Base-by-base conservation (phyloP, 2,888 invertebrate species). In the Polydesmus complanatus region DNA sequence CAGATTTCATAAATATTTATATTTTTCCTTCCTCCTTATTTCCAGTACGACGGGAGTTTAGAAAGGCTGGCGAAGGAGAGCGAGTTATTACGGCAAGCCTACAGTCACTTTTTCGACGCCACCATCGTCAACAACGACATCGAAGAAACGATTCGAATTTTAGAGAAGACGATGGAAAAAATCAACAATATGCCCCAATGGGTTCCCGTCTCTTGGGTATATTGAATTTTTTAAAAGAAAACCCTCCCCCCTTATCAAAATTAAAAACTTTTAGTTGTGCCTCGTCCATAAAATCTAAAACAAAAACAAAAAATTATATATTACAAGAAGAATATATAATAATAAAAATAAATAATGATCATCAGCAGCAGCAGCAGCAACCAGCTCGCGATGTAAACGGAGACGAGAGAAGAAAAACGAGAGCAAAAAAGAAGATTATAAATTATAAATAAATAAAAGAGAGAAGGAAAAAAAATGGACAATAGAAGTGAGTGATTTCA, bases 111-210 rank as follows among this genome's bases (percentile, higher is more conserved):
- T 78, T 98, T 98, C 79, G 98, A 99, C 78, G 80, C 95, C 74
- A 92, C 88, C 68, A 94, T 98, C 71, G 89, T 97, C 66, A 98
- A 99, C 81, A 97, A 96, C 79, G 97, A 99, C 78, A 98, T 98
- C 65, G 96, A 97, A 75, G 96, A 96, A 75, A 98, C 98, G 49
- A 94, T 98, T 70, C 83, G 85, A 53, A 87, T 90, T 65, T 78
- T 98, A 68, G 94, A 96, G 74, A 83, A 85, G 65, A 89, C 94
- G 23, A 86, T 96, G 69, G 91, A 91, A 66, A 83, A 88, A 63
- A 87, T 95, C 64, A 88, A 90, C 74, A 85, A 86, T 70, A 86
- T 88, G 68, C 87, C 94, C 49, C 95, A 95, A 75, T 96, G 95
- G 95, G 91, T 96, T 66, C 96, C 96, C 2, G 95, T 96, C 8